These are phyloP conservation scores for Galeopterus variegatus DNA, from an alignment of 2,113 vertebrate species.

Conservation along the genomic window DNA sequence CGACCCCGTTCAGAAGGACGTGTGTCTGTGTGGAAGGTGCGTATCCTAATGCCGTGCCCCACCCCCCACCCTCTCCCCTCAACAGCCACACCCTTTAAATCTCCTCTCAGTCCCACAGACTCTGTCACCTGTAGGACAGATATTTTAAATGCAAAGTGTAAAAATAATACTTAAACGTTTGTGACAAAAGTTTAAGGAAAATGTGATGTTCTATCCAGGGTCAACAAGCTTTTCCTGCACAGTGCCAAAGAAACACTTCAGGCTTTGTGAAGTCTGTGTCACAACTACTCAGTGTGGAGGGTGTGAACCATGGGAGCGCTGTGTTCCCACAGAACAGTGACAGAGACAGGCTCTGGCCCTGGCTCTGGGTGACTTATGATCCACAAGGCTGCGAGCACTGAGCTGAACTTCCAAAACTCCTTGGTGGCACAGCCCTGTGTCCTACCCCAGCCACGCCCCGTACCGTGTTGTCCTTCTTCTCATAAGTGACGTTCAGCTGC, in stretches of 20 bases:
- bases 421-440: no score
- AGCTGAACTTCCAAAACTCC: not conserved
- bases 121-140: not conserved
- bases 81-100: not conserved
- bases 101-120: no score
- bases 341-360: not conserved
- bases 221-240: not conserved
- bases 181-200: not conserved
- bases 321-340: not conserved
- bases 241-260: fast-evolving
- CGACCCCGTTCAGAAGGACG: not conserved
- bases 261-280: not conserved
- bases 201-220: not conserved
- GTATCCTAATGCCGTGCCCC: no score
- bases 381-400: no score
- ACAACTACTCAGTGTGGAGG: no score
- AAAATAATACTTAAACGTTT: not conserved
- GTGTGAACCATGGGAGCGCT: not conserved
- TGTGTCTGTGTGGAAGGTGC: fast-evolving
- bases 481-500: constrained; percentile 93
- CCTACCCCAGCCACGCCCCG: no score
- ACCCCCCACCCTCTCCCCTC: fast-evolving
- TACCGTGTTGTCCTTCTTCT: constrained; percentile 89
- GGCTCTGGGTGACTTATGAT: no score
- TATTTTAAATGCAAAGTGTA: not conserved